Evolutionary conservation across 2,888 invertebrate species (phyloP), one percentile per base, ranked within the genome.

Genomic region (Apodemia hepburni): DNA sequence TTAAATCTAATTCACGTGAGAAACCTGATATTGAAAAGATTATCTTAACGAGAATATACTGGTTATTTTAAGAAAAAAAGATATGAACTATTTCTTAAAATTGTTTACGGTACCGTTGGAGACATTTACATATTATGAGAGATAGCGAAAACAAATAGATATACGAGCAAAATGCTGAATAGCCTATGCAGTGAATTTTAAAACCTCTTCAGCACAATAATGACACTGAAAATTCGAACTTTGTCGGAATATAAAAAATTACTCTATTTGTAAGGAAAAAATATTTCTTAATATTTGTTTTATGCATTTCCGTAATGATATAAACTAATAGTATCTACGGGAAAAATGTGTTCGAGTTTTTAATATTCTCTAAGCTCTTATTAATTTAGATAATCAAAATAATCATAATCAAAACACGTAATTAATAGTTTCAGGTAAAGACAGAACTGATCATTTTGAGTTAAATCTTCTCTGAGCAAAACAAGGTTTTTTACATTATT

Each of bases 121-220:
- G 60, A 61, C 66, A 71, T 72, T 72, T 68, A 69, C 72, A 70
- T 70, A 66, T 61, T 70, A 66, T 61, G 64, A 65, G 64, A 70
- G 71, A 71, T 69, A 68, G 60, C 47, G 61, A 64, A n/a, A n/a
- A n/a, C n/a, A 42, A 49, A 58, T 35, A 67, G 70, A 70, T 38
- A 38, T 72, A 70, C 61, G 64, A 62, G 61, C 54, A 45, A 65
- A 64, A 66, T 63, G 65, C 64, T 66, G 69, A 68, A 62, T 67
- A 65, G 62, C 64, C 62, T 63, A 65, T 58, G 64, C 63, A 38
- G 3, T 12, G 67, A 68, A 59, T 49, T 59, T 63, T 60, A 66
- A 61, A 51, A 18, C 35, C 49, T n/a, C 58, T 62, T 62, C 27
- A 62, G 29, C 57, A 29, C 27, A 59, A 51, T 59, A 59, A 51